phyloP scores from a whole-genome alignment of 37 sponge, comb jelly and placozoan species.

The Bolinopsis microptera region DNA sequence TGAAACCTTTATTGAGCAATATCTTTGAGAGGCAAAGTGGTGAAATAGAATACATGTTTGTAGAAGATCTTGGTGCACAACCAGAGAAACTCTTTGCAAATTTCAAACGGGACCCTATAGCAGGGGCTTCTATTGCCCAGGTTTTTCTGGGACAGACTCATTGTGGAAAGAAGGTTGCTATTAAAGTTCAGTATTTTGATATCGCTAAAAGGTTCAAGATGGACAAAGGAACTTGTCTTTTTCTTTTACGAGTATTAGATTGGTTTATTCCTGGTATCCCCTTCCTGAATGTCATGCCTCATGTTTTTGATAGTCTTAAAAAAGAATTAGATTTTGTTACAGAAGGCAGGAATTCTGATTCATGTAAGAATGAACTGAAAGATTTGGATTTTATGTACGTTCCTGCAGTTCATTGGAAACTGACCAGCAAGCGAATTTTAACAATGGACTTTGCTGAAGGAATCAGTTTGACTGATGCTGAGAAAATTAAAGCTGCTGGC shows the following conservation, averaged over 20 bases:
- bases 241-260: conserved; percentile 10
- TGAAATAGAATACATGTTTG: conserved; percentile 78
- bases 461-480: conserved; percentile 71
- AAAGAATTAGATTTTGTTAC: conserved; percentile 86
- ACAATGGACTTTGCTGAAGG: conserved; percentile 86
- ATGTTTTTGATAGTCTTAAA: conserved; percentile 69
- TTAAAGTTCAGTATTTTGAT: conserved; percentile 73
- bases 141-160: conserved; percentile 77
- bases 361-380: conserved; percentile 71
- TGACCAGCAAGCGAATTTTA: conserved; percentile 78
- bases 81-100: conserved; percentile 75
- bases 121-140: conserved; percentile 91
- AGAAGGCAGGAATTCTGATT: conserved; percentile 80
- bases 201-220: conserved; percentile 4
- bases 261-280: not conserved
- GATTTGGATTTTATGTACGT: conserved; percentile 76
- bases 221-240: conserved; percentile 8
- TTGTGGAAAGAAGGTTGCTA: conserved; percentile 76
- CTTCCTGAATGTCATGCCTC: conserved; percentile 15
- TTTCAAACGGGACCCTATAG: conserved; percentile 76
- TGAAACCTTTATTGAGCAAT: conserved; percentile 61
- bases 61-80: conserved; percentile 75
- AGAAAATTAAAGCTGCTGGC: conserved; percentile 68
- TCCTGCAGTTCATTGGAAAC: conserved; percentile 77
- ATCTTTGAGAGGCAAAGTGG: conserved; percentile 23